Base-by-base conservation (phyloP, 2,797 vertebrate genomes). In the Acrossocheilus fasciatus region DNA sequence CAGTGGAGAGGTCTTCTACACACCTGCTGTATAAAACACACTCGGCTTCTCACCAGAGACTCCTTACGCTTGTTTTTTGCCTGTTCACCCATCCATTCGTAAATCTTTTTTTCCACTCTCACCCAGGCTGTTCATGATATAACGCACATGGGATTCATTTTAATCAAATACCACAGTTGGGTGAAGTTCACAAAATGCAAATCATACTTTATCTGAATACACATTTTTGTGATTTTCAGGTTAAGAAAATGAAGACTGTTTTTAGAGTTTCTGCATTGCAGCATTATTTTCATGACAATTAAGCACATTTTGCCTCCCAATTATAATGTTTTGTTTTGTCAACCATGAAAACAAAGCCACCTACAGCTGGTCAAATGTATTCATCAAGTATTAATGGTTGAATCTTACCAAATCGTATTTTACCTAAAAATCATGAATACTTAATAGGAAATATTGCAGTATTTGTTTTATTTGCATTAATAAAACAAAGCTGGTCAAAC, bases 1-100 rank as follows among this genome's bases (percentile, higher is more conserved):
- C 34, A 87, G 94, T 0, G 95, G 97, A 81, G 93, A 94, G 89
- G 89, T 97, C 70, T 93, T 97, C 86, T 86, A 96, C 83, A 92
- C 84, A 78, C 94, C 94, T 0, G 81, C 75, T 34, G 23, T 50
- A 39, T 78, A 83, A 47, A 82, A 57, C 64, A 82, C 77, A 70
- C 83, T 45, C 26, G 0, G 12, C 30, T n/a, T 57, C 34, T 57
- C 75, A 59, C 75, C 52, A 57, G 75, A 41, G 75, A 81, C 79
- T 68, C 43, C 30, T 66, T 50, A 23, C 4, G 0, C 45, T 68
- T 68, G 64, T 23, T 62, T 62, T 62, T 62, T 26, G 75, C 52
- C 54, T 77, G 75, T 62, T 69, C 43, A 69, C 4, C 30, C 64
- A 68, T 39, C 26, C 64, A 81, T 68, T 81, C 45, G 47, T 81